These are phyloP conservation scores for Bos javanicus DNA, from an alignment of 2,113 vertebrate genomes.

Conservation along the genomic window DNA sequence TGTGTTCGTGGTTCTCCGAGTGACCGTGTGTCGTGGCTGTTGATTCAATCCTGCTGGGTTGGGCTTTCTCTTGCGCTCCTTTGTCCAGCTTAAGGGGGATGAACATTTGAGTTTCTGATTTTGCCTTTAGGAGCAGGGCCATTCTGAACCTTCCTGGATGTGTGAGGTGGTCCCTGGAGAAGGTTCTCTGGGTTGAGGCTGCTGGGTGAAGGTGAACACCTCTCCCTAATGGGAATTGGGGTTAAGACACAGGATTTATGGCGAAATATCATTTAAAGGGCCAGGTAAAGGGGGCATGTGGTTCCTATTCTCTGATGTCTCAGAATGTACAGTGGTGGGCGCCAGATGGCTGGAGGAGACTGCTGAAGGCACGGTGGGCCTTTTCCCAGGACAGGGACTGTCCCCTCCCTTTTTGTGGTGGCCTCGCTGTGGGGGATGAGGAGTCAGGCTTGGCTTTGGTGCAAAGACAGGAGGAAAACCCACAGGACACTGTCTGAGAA, in stretches of 20 bases:
- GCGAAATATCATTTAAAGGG: background rate
- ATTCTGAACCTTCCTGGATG: background rate
- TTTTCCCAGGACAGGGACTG: background rate
- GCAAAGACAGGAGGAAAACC: background rate
- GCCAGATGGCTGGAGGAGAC: background rate
- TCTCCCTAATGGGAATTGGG: background rate
- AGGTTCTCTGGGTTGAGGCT: background rate
- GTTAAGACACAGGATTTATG: background rate
- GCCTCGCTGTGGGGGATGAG: fast-evolving
- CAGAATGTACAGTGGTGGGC: background rate
- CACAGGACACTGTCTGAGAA: background rate
- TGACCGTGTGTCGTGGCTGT: fast-evolving
- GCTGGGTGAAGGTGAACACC: background rate
- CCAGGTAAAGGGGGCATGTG: background rate
- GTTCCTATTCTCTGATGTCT: background rate
- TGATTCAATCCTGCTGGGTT: background rate
- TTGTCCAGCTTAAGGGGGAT: background rate
- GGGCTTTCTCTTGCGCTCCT: fast-evolving
- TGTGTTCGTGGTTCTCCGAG: fast-evolving
- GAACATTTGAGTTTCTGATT: background rate
- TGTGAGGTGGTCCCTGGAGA: background rate
- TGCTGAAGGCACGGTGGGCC: background rate
- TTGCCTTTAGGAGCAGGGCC: background rate
- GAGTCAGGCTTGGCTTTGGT: background rate
- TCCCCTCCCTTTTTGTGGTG: background rate